Evolutionary conservation across 2,797 vertebrate genomes (phyloP), one percentile per base, ranked within the genome.

Genomic region (Clarias laeviceps): DNA sequence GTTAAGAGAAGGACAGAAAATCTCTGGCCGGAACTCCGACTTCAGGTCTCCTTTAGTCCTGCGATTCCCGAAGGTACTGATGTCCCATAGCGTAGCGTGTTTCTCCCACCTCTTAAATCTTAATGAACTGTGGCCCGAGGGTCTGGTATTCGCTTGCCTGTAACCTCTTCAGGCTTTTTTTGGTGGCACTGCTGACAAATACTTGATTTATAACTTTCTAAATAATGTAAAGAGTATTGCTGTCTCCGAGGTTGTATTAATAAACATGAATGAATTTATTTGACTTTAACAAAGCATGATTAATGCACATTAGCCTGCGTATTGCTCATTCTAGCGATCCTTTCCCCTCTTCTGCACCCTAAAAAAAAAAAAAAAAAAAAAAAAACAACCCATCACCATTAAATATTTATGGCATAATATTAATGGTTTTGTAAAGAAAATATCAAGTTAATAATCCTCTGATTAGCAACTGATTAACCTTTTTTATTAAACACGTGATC

Each of bases 391-490:
- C 93, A 94, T 94, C 93, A 94, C 90, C 93, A 93, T 96, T 95
- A 95, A 96, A 95, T 96, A 95, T 96, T 95, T 95, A 96, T 95
- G 93, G 94, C 93, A 94, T 93, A 92, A 94, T 95, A 94, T 95
- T 95, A 95, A 96, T 95, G 94, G 93, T 94, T 95, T 95, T 95
- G 93, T 94, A 95, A 96, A 95, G 94, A 96, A 95, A 95, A 95
- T 95, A 94, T 94, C 94, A 95, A 93, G 93, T 96, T 95, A 96
- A 95, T 96, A 96, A 95, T 95, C 94, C 94, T 95, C 94, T 95
- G 95, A 95, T 96, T 96, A 95, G 95, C 94, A 95, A 95, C 94
- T 95, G 94, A 96, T 96, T 96, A 95, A 95, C 95, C 94, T 96
- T 95, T 95, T 95, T 96, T 94, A 95, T 95, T 94, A 94, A 95